Conservation (phyloP, 2,888 invertebrate species). For the Sialis fuliginosa region DNA sequence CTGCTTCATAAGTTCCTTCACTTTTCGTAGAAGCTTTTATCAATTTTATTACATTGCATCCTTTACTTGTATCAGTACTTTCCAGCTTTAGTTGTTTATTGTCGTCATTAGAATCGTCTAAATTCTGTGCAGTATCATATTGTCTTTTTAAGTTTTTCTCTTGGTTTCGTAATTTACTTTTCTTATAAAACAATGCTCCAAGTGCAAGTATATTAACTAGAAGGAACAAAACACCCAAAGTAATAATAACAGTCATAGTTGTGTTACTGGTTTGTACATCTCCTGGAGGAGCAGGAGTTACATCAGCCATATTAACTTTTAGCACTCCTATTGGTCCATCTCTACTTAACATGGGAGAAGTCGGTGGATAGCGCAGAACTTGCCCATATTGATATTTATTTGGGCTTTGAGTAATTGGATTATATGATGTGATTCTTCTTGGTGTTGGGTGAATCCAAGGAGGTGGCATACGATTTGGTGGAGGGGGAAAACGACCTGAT, state of each 20-base stretch:
- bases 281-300: constrained; percentile 20
- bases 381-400: neutral
- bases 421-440: neutral
- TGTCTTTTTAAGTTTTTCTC: constrained; percentile 29
- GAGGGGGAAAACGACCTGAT: neutral
- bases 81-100: constrained; percentile 19
- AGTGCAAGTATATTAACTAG: constrained; percentile 55
- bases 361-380: neutral
- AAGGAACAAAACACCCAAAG: constrained; percentile 51
- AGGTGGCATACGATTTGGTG: constrained; percentile 7
- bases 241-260: constrained; percentile 33
- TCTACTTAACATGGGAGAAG: neutral
- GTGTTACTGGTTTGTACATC: constrained; percentile 17
- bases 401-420: neutral
- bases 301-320: constrained; percentile 22
- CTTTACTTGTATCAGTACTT: constrained; percentile 28
- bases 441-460: constrained; percentile 3
- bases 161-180: constrained; percentile 34
- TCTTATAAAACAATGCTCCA: constrained; percentile 46
- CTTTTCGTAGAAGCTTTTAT: constrained; percentile 29
- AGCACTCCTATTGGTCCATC: neutral
- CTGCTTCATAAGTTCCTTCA: constrained; percentile 31
- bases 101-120: constrained; percentile 15
- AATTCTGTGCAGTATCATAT: constrained; percentile 29
- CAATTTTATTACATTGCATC: constrained; percentile 39